phyloP scores from a whole-genome alignment of 2,113 vertebrate species.

The Perca fluviatilis region DNA sequence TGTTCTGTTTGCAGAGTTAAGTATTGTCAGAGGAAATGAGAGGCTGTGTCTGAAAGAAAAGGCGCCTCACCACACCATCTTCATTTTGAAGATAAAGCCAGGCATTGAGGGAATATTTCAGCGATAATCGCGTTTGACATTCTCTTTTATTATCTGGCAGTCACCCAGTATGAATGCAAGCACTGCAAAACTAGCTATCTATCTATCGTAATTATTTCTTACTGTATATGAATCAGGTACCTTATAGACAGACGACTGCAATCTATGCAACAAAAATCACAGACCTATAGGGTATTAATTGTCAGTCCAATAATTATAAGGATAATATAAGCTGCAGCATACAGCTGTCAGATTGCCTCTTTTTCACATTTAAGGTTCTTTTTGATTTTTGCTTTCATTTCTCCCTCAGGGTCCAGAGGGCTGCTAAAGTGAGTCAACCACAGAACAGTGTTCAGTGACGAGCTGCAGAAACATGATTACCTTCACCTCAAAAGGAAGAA shows the following conservation, averaged over 20 bases:
- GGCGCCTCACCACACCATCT: constrained; percentile 37
- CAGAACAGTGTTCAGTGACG: constrained; percentile 69
- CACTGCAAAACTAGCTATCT: constrained; percentile 24
- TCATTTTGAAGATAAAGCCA: constrained; percentile 48
- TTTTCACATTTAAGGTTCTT: constrained; percentile 43
- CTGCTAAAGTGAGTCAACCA: constrained; percentile 68
- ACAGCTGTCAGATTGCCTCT: constrained; percentile 48
- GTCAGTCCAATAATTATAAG: constrained; percentile 14
- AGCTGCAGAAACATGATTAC: constrained; percentile 80
- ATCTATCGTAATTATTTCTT: constrained; percentile 7
- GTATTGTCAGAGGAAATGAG: constrained; percentile 71
- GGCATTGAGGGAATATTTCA: constrained; percentile 58
- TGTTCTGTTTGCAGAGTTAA: constrained; percentile 64
- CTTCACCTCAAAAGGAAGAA: constrained; percentile 67
- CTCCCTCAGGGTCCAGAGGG: constrained; percentile 67
- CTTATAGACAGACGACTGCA: constrained; percentile 17
- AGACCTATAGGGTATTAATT: constrained; percentile 3
- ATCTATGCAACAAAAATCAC: constrained; percentile 11
- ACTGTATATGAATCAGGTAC: constrained; percentile 28
- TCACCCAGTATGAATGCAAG: constrained; percentile 66
- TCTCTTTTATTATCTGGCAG: constrained; percentile 68
- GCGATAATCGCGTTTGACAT: constrained; percentile 63
- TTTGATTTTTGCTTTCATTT: constrained; percentile 73
- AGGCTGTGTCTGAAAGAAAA: constrained; percentile 53
- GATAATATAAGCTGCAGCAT: constrained; percentile 37